Conservation (phyloP, 2,797 vertebrate species). For the Furcifer pardalis region DNA sequence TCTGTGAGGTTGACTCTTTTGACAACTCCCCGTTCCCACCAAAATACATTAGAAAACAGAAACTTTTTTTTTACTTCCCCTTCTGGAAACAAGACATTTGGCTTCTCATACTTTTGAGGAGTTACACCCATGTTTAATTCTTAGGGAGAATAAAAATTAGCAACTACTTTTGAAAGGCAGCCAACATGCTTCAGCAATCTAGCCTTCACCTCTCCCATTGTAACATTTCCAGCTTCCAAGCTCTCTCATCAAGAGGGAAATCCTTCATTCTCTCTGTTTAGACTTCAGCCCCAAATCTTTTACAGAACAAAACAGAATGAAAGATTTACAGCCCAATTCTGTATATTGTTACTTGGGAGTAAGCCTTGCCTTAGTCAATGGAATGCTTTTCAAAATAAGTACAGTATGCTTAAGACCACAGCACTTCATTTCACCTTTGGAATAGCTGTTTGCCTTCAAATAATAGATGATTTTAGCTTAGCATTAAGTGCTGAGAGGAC, state of each 20-base stretch:
- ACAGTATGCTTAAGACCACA: neutral
- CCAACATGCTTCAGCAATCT: constrained; percentile 32
- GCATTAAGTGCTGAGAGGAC: neutral
- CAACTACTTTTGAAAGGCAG: constrained; percentile 44
- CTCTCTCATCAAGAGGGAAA: constrained; percentile 45
- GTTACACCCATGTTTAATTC: constrained; percentile 62
- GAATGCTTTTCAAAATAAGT: neutral
- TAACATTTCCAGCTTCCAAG: constrained; percentile 25
- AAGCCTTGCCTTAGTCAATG: neutral
- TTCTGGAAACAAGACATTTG: constrained; percentile 59
- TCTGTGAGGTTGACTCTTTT: neutral
- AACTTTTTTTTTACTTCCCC: constrained; percentile 35
- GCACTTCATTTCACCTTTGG: neutral
- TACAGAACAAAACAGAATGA: constrained; percentile 34
- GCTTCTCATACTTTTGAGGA: constrained; percentile 57
- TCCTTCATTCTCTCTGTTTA: constrained; percentile 56
- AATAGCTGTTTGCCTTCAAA: neutral
- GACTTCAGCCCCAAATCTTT: constrained; percentile 51
- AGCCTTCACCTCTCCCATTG: constrained; percentile 39
- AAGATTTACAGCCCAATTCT: neutral
- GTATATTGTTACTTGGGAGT: neutral
- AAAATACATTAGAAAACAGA: constrained; percentile 42
- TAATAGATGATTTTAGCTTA: neutral
- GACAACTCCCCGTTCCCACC: neutral
- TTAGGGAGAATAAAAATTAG: constrained; percentile 63